Percentiles rank a stretch among this genome's conserved stretches.
Conservation (phyloP, 2,113 vertebrate species). For the Melanocharis versteri region DNA sequence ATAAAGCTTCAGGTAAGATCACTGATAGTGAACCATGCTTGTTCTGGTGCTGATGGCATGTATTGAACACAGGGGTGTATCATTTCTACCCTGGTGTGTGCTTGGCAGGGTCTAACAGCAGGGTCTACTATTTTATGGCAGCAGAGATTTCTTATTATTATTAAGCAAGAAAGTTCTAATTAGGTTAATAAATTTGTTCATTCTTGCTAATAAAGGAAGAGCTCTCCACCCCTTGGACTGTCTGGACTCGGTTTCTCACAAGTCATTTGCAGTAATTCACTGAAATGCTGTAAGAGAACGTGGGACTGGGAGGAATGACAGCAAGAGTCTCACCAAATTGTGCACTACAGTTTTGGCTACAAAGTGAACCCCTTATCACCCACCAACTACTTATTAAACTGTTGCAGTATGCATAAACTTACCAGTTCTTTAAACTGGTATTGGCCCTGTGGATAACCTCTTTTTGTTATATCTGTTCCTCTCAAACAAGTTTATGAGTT, state of each 20-base stretch:
- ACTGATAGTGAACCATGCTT: neutral
- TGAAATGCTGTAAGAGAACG: neutral
- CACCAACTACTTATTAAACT: neutral
- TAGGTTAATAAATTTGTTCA: neutral
- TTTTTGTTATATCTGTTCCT: neutral
- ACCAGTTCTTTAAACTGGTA: neutral
- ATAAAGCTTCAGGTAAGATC: neutral
- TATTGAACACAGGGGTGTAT: neutral
- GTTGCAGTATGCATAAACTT: neutral
- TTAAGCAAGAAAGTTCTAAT: neutral
- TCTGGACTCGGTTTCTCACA: fast-evolving
- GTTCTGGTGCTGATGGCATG: neutral
- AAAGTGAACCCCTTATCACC: neutral
- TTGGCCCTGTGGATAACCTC: neutral
- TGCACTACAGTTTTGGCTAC: neutral
- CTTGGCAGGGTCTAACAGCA: neutral
- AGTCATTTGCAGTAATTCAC: neutral
- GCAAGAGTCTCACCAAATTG: neutral
- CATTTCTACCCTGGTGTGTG: neutral
- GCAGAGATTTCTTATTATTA: neutral
- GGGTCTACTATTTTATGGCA: neutral
- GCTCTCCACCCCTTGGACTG: neutral
- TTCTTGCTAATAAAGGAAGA: neutral
- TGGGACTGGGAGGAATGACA: neutral
- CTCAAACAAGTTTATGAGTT: neutral